Percentiles rank a stretch among this genome's conserved stretches.
Conservation (phyloP, 2,113 vertebrate species). For the Pristiophorus japonicus region DNA sequence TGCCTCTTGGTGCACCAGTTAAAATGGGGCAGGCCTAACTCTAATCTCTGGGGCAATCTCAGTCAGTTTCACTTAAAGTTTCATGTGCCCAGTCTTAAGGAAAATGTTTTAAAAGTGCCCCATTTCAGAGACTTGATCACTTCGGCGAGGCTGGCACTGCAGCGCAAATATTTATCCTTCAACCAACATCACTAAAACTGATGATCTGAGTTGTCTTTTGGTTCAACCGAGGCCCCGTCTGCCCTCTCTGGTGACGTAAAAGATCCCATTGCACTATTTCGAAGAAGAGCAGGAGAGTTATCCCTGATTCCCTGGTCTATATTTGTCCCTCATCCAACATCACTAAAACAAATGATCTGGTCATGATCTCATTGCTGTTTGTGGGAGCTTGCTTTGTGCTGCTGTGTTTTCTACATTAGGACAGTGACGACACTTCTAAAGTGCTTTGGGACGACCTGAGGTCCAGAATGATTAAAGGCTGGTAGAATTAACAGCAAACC, state of each 20-base stretch:
- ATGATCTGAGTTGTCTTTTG: background rate
- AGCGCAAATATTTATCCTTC: background rate
- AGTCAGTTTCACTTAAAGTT: background rate
- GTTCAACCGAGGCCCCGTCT: background rate
- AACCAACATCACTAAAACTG: too few relatives aligned
- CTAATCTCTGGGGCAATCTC: background rate
- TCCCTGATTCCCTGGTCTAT: background rate
- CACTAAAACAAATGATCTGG: background rate
- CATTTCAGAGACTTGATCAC: background rate
- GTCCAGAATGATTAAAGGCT: too few relatives aligned
- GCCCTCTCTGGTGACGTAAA: background rate
- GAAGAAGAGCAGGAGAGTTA: background rate
- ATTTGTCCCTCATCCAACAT: background rate
- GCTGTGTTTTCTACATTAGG: background rate
- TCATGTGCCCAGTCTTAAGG: background rate
- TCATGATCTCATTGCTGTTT: background rate
- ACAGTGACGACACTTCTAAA: background rate
- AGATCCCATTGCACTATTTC: background rate
- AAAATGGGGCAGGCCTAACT: background rate
- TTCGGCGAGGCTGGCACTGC: background rate
- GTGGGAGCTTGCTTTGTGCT: background rate
- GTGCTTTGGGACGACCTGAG: too few relatives aligned
- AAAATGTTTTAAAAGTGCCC: background rate
- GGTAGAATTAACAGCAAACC: too few relatives aligned
- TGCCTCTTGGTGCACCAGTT: background rate